Percentiles rank a stretch among this genome's conserved stretches.
These are phyloP conservation scores for Epizoanthus ramosus DNA, from an alignment of 92 coral and sea anemone genomes.

Conservation along the genomic window DNA sequence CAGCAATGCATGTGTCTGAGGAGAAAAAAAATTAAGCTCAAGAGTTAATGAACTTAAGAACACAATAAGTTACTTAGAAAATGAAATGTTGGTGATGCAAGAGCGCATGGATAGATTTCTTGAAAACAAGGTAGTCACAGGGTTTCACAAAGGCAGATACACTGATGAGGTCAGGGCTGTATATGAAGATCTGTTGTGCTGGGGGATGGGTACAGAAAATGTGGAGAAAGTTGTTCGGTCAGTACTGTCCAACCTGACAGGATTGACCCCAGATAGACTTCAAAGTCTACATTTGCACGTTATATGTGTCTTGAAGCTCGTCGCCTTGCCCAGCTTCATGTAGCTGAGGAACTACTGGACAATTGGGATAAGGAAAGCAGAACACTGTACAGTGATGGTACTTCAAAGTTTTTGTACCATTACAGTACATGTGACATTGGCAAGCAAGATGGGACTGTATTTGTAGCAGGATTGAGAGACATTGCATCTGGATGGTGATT, in stretches of 20 bases:
- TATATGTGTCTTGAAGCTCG: slow-evolving; percentile 29
- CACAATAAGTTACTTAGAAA: slow-evolving; percentile 17
- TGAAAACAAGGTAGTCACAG: not conserved
- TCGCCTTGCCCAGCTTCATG: slow-evolving; percentile 14
- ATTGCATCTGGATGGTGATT: slow-evolving; percentile 26
- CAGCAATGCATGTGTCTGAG: not conserved
- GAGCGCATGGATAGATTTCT: slow-evolving; percentile 21
- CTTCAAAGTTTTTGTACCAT: slow-evolving; percentile 20
- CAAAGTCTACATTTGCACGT: not conserved
- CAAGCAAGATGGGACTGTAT: slow-evolving; percentile 6
- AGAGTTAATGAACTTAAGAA: slow-evolving; percentile 8
- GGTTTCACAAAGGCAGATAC: slow-evolving; percentile 3
- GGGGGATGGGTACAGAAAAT: slow-evolving; percentile 16
- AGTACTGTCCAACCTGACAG: not conserved
- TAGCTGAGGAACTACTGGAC: slow-evolving; percentile 22
- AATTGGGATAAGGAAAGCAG: not conserved
- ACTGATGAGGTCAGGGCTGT: slow-evolving; percentile 22
- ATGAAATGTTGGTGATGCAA: slow-evolving; percentile 26
- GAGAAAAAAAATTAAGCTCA: slow-evolving; percentile 8
- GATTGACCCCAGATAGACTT: not conserved
- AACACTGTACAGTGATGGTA: slow-evolving; percentile 35
- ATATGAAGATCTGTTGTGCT: slow-evolving; percentile 16
- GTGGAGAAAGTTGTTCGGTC: too few species aligned
- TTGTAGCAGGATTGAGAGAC: slow-evolving; percentile 10
- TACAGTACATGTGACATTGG: slow-evolving; percentile 15